A percentile compares a stretch with the other conserved stretches of the same genome.
Conservation (phyloP, 1,140 invertebrate species). For the Orius insidiosus region DNA sequence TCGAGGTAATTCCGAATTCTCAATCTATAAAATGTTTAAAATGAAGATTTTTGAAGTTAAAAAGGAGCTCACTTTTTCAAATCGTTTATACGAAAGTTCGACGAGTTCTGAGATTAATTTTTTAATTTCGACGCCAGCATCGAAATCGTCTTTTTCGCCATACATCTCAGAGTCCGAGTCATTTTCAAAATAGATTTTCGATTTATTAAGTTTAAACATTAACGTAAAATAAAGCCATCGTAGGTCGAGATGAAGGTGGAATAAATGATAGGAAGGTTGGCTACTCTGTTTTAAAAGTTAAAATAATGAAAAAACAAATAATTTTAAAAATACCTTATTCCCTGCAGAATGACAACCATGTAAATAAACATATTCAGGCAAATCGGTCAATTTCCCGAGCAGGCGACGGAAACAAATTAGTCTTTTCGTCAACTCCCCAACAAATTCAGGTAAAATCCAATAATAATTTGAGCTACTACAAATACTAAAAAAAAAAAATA, state of each 20-base stretch:
- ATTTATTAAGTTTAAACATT: slow-evolving; percentile 11
- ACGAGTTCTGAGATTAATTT: slow-evolving; percentile 6
- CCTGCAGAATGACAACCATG: slow-evolving; percentile 26
- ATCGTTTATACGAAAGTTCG: slow-evolving; percentile 9
- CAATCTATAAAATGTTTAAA: too few relatives aligned
- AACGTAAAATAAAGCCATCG: slow-evolving; percentile 27
- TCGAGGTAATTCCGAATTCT: too few relatives aligned
- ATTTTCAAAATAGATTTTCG: not conserved
- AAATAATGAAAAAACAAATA: slow-evolving; percentile 9
- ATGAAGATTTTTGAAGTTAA: too few relatives aligned
- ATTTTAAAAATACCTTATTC: slow-evolving; percentile 24
- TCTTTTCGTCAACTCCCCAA: slow-evolving; percentile 2
- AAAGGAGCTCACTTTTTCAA: slow-evolving; percentile 16
- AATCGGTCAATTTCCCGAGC: slow-evolving; percentile 21
- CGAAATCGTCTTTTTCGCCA: not conserved
- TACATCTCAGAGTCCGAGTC: not conserved
- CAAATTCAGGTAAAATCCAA: slow-evolving; percentile 9
- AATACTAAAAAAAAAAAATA: slow-evolving; percentile 9
- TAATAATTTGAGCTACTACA: slow-evolving; percentile 3
- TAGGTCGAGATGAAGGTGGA: slow-evolving; percentile 29
- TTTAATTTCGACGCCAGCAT: not conserved
- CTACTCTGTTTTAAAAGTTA: slow-evolving; percentile 22
- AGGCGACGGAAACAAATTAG: slow-evolving; percentile 7
- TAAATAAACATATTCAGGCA: slow-evolving; percentile 26
- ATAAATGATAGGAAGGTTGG: slow-evolving; percentile 30